Evolutionary conservation across 2,113 vertebrate species (phyloP), one percentile per base, ranked within the genome.

Genomic region (Rhabdornis inornatus): DNA sequence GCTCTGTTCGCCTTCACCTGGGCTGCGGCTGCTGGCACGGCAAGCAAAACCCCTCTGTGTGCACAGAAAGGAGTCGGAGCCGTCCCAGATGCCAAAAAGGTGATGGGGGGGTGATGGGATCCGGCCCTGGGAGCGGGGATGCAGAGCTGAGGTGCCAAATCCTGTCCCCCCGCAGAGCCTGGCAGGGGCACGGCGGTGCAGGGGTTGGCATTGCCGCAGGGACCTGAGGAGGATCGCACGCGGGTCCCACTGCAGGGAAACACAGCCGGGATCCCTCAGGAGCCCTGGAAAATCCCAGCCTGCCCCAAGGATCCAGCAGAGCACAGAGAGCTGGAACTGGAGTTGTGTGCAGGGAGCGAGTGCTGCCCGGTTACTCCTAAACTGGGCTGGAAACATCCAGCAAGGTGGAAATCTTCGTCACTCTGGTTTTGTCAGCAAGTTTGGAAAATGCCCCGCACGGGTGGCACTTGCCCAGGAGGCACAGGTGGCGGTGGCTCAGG

Each of bases 1-100:
- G 31, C 33, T 94, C 97, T 97, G 97, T 98, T 97, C 76, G 55
- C 60, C 94, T 97, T 98, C 96, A 98, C 97, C 97, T 97, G 96
- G 90, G 97, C 95, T 64, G 94, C 89, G 88, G 88, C 66, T 4
- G 44, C 89, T 97, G 97, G 97, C 97, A 96, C 59, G 22, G 7
- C 50, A 45, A 94, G 83, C 53, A 20, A 50, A n/a, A 0, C 20
- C 37, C 7, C 35, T 28, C 33, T 5, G 20, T 45, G 60, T 0
- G 1, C 72, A 2, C 22, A n/a, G 45, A 71, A 88, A 75, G 40
- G 42, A 50, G 33, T 1, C 9, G 1, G 52, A 39, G 53, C 1
- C 2, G 19, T 28, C 66, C 55, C 72, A 77, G 39, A 49, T 16
- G 87, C 77, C 85, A 52, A 47, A 13, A 70, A 75, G 57, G 53